Conservation (phyloP, 1,140 invertebrate genomes). For the Orius insidiosus region DNA sequence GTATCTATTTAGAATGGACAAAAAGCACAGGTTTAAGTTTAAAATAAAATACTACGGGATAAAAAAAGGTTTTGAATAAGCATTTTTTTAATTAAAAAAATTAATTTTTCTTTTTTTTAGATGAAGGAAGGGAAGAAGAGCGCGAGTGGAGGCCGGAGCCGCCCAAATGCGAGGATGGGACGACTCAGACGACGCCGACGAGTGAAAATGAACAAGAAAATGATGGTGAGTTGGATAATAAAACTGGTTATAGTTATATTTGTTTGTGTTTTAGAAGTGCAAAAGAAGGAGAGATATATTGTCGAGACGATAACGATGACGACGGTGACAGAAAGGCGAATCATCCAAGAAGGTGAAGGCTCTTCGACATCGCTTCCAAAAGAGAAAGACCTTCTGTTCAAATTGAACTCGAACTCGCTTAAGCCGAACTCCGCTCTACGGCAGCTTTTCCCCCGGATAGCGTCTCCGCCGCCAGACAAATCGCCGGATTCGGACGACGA, state of each 20-base stretch:
- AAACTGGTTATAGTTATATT: neutral
- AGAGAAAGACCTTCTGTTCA: conserved; percentile 38
- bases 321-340: conserved; percentile 43
- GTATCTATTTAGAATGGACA: too few species aligned
- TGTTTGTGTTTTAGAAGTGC: neutral
- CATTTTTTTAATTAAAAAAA: neutral
- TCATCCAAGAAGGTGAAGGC: conserved; percentile 31
- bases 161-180: conserved; percentile 9
- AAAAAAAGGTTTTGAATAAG: too few species aligned
- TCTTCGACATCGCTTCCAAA: conserved; percentile 28
- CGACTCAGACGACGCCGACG: conserved; percentile 22
- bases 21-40: too few species aligned
- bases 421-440: conserved; percentile 53
- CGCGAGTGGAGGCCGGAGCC: conserved; percentile 22
- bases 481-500: conserved; percentile 19
- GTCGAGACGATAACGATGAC: conserved; percentile 51
- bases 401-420: conserved; percentile 37
- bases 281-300: conserved; percentile 31
- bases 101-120: conserved; percentile 3
- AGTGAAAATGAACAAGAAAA: conserved; percentile 13
- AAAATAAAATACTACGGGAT: too few species aligned
- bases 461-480: conserved; percentile 30
- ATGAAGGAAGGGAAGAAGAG: conserved; percentile 24
- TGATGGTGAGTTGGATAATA: neutral
- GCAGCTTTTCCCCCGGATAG: conserved; percentile 44